Evolutionary conservation across 2,113 vertebrate genomes (phyloP), one percentile per base, ranked within the genome.

Genomic region (Thomomys bottae): DNA sequence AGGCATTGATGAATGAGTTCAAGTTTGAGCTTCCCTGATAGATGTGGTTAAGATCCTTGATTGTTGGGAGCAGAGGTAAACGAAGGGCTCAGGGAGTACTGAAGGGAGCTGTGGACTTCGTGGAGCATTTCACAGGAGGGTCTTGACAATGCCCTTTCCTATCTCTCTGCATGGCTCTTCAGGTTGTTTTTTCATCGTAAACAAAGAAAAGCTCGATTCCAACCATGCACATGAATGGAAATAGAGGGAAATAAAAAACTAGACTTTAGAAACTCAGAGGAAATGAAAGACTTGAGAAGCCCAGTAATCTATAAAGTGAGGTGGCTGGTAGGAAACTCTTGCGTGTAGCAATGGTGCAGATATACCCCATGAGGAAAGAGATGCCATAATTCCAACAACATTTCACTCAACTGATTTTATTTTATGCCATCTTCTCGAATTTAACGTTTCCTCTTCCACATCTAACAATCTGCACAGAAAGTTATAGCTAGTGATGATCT

Each of bases 151-250:
- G 28, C 10, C 18, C 32, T 75, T 42, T 34, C 21, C 71, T 5
- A 42, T 23, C 54, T 83, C 61, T 67, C 17, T 70, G 73, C 49
- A 78, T 54, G 66, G 21, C 14, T 68, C 57, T 45, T 87, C 1
- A 45, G 40, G 32, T 86, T 66, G 38, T 4, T 34, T 77, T 77
- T 92, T 76, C 79, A 86, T 68, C 10, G 42, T 45, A 54, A 81
- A 90, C 36, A 92, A 82, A 87, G 87, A 85, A 79, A 87, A 36
- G 21, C 23, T 85, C 63, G 18, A 18, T 67, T 67, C 49, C 26
- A 12, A 78, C 32, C 30, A 14, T 26, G 14, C 5, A 40, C 17
- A 9, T 28, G 38, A 66, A 57, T 91, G 23, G 40, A 84, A n/a
- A 4, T 21, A 0, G 2, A 45, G 11, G 57, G 71, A 94, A 45